These are phyloP conservation scores for Triplophysa tibetana DNA, from an alignment of 2,113 vertebrate species.

Conservation along the genomic window DNA sequence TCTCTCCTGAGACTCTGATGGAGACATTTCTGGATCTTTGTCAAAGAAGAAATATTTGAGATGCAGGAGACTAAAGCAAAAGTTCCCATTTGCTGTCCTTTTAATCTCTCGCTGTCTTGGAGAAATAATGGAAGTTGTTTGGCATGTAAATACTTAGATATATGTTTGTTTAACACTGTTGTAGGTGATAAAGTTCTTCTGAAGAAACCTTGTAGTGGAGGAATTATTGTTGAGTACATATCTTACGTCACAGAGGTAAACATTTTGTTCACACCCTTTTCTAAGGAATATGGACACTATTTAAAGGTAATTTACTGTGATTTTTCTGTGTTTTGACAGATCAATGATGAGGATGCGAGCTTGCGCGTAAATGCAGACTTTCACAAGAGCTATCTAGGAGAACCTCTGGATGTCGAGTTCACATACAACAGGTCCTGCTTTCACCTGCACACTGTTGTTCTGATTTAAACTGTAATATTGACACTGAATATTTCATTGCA, in stretches of 20 bases:
- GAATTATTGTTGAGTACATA: constrained; percentile 76
- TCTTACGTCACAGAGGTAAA: constrained; percentile 81
- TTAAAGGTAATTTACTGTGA: background rate
- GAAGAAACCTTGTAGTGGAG: constrained; percentile 74
- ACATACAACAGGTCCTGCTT: constrained; percentile 79
- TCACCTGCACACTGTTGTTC: background rate
- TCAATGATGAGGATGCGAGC: constrained; percentile 82
- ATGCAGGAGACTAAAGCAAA: no score
- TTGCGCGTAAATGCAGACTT: constrained; percentile 83
- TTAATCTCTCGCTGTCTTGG: no score
- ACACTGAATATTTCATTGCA: background rate
- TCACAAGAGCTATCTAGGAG: constrained; percentile 80
- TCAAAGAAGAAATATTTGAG: no score
- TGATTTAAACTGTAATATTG: background rate
- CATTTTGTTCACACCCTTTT: background rate
- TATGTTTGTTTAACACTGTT: constrained; percentile 19
- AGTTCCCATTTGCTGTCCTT: no score
- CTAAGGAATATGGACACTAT: background rate
- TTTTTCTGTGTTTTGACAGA: constrained; percentile 64
- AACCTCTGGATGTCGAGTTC: constrained; percentile 93
- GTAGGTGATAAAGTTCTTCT: constrained; percentile 86
- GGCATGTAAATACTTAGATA: background rate
- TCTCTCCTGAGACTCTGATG: no score
- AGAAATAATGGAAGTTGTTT: background rate
- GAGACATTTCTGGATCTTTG: no score